Conservation (phyloP, 2,888 invertebrate species). For the Endomychus coccineus region DNA sequence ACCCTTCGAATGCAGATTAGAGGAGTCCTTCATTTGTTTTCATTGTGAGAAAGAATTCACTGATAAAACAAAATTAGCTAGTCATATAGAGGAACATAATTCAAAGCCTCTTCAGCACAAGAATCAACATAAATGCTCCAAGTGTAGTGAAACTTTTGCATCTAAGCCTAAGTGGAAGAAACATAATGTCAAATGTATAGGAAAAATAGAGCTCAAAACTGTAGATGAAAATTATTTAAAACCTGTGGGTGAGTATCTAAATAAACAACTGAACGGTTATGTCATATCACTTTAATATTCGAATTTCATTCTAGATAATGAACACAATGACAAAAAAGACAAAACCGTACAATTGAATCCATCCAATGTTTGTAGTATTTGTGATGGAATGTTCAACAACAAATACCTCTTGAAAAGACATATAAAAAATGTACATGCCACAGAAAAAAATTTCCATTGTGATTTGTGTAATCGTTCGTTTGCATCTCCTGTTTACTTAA, state of each 20-base stretch:
- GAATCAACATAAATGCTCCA: conserved; percentile 19
- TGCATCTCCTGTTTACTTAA: conserved; percentile 34
- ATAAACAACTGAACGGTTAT: no score
- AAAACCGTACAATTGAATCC: no score
- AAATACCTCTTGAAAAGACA: conserved; percentile 40
- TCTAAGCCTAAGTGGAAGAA: conserved; percentile 9
- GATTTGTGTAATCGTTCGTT: conserved; percentile 35
- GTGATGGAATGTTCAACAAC: conserved; percentile 40
- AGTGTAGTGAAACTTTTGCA: conserved; percentile 2
- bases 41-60: conserved; percentile 24
- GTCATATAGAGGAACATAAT: no score
- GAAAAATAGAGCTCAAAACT: background rate
- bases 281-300: no score
- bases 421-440: conserved; percentile 35
- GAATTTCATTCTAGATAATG: no score
- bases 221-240: background rate
- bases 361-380: conserved; percentile 34
- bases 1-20: conserved; percentile 12
- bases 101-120: no score
- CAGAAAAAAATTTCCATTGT: conserved; percentile 34
- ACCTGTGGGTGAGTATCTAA: no score
- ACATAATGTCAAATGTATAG: conserved; percentile 13
- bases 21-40: conserved; percentile 20
- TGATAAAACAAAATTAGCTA: conserved; percentile 18
- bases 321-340: no score